phyloP scores from a whole-genome alignment of 2,888 invertebrate species.

The Eueremaeus valkanovi region DNA sequence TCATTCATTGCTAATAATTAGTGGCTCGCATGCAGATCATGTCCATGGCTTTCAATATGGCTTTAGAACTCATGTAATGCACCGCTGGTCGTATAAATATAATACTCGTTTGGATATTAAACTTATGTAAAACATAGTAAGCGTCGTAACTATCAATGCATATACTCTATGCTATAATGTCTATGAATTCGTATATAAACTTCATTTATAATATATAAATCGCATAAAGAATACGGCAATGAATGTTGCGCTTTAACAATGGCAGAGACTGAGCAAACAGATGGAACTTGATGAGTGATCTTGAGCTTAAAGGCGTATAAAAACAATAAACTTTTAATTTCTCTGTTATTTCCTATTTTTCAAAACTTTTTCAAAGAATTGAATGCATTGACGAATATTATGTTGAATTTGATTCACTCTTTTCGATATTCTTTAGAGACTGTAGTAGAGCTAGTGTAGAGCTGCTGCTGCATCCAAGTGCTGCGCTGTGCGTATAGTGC shows the following conservation, averaged over 20 bases:
- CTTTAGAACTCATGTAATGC: conserved; percentile 25
- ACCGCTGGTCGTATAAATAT: not conserved
- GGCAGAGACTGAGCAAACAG: not conserved
- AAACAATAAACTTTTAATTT: no score
- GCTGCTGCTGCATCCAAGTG: not conserved
- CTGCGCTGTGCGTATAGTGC: not conserved
- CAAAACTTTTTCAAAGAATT: no score
- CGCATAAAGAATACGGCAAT: not conserved
- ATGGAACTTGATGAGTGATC: not conserved
- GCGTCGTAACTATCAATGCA: conserved; percentile 1
- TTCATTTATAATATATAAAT: conserved; percentile 11
- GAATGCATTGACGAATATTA: no score
- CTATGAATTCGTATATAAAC: conserved; percentile 2
- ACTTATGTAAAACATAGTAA: conserved; percentile 33
- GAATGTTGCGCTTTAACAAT: conserved; percentile 1
- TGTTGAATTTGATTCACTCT: no score
- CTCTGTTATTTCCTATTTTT: no score
- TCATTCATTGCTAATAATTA: conserved; percentile 30
- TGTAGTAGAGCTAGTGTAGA: no score
- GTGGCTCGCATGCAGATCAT: conserved; percentile 6
- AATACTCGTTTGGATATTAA: no score
- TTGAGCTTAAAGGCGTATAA: no score
- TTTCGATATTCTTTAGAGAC: no score
- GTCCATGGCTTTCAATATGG: conserved; percentile 10
- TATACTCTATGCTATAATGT: conserved; percentile 5